Base-by-base conservation (phyloP, 1,140 invertebrate species). In the Heliconius hermathena region DNA sequence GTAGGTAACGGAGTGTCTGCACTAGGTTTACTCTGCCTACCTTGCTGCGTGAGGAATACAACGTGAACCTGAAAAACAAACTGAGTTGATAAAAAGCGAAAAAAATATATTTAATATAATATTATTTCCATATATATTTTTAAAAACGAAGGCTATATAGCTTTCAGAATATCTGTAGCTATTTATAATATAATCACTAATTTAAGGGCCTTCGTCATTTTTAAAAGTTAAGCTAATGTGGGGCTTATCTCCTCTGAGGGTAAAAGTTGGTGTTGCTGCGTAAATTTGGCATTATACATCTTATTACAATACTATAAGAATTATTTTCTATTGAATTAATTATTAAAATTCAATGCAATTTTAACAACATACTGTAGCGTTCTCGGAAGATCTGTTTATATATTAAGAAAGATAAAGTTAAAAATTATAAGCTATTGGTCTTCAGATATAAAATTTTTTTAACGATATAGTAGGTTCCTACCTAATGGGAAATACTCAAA, bases 351-450 rank as follows among this genome's bases (percentile, higher is more conserved):
- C 60, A 66, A 66, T 66, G 60, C 60, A 66, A 18, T 66, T 66
- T 66, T 66, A 66, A 66, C 60, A 66, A 66, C 60, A 66, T 29
- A 66, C 60, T 66, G 60, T 26, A 66, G 60, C 4, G 22, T 66
- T 66, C 60, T 66, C 13, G 60, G 60, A 66, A 66, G 60, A 66
- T 66, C 22, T 66, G 60, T 6, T 66, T 66, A 66, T 66, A 66
- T 66, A 66, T 66, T 66, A 66, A 11, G 60, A 66, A 26, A 66
- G 60, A 66, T 66, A 66, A 66, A 66, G 60, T 66, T 29, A 66
- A 66, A 66, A 66, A 66, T 66, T 66, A 66, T 66, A 66, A 66
- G 60, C 60, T 66, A 66, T 66, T 66, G 60, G 60, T 29, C 60
- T 66, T 66, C 1, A 66, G 60, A 66, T 66, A 66, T 66, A 66